phyloP scores from a whole-genome alignment of 2,113 vertebrate genomes.

The Rhea pennata region DNA sequence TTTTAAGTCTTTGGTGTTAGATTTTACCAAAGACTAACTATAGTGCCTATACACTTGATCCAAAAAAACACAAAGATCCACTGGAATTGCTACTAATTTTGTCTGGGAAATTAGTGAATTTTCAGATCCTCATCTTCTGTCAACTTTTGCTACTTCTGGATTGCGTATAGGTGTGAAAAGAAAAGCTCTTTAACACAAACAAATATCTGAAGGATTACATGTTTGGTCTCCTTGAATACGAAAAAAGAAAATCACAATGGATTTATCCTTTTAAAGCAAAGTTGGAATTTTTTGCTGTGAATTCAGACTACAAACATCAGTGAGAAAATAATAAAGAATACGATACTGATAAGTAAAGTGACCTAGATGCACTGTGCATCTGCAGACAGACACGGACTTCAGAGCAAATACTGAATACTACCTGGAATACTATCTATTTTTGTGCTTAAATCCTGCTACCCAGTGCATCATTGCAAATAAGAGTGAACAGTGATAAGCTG shows the following conservation, averaged over 20 bases:
- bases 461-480: neutral
- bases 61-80: neutral
- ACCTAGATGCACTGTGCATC: neutral
- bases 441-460: neutral
- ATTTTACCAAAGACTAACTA: neutral
- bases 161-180: too few species aligned
- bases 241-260: neutral
- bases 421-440: neutral
- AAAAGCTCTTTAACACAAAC: neutral
- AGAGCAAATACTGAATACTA: neutral
- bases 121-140: neutral
- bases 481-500: neutral
- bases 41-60: fast-evolving
- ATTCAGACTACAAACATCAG: neutral
- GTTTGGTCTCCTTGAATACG: neutral
- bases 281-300: neutral
- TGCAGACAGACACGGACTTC: neutral
- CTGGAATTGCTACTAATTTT: neutral
- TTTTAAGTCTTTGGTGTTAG: neutral
- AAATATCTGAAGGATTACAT: neutral
- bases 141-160: neutral
- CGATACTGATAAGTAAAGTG: neutral
- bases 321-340: neutral
- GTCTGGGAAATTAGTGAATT: neutral
- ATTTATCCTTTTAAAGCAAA: neutral